Conservation (phyloP, 2,797 vertebrate genomes). For the Capromys pilorides region DNA sequence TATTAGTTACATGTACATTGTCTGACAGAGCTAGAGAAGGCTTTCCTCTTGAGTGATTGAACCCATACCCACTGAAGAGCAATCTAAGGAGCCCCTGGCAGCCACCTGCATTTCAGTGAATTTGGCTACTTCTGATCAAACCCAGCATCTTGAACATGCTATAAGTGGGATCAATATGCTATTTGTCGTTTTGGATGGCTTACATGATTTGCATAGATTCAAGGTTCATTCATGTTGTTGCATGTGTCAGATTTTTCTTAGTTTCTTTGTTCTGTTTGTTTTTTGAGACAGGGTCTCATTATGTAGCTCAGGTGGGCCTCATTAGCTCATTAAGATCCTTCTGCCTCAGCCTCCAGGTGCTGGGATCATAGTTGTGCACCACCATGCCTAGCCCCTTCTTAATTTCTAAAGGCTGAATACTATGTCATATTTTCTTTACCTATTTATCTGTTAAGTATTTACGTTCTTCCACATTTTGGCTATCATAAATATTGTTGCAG, state of each 20-base stretch:
- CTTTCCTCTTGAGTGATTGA: slow-evolving; percentile 11
- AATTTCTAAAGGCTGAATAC: slow-evolving; percentile 14
- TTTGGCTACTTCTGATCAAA: not conserved
- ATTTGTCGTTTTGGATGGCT: slow-evolving; percentile 28
- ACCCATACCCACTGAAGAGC: not conserved
- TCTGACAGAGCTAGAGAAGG: not conserved
- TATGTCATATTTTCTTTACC: not conserved
- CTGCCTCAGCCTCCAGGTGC: not conserved
- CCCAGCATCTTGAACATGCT: not conserved
- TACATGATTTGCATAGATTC: not conserved
- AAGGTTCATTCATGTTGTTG: not conserved
- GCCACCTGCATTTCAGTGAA: slow-evolving; percentile 36
- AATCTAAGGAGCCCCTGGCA: not conserved
- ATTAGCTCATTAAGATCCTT: not conserved
- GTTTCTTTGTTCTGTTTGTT: not conserved
- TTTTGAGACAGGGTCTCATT: not conserved
- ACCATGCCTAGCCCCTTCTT: not conserved
- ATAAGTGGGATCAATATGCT: not conserved
- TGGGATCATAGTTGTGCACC: not conserved
- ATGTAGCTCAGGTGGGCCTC: not conserved
- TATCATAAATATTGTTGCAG: not conserved
- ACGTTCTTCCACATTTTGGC: not conserved
- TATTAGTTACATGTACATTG: not conserved
- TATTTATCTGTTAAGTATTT: not conserved
- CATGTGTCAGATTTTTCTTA: not conserved